phyloP scores from a whole-genome alignment of 2,888 invertebrate genomes.

The Furcula furcula region DNA sequence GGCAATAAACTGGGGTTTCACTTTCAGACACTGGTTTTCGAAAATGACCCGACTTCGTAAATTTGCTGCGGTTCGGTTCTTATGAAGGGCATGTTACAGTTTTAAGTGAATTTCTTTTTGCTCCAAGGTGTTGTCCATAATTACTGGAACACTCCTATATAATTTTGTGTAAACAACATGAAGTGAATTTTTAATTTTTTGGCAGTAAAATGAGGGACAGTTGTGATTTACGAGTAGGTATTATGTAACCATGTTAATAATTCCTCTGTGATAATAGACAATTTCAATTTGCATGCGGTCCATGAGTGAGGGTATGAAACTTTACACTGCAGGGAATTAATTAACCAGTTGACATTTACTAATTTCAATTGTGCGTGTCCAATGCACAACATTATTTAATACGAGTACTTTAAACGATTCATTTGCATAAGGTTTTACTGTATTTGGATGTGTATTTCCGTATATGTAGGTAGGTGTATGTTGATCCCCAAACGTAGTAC shows the following conservation, averaged over 20 bases:
- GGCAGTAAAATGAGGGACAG: constrained; percentile 28
- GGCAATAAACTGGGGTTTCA: constrained; percentile 80
- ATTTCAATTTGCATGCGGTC: constrained; percentile 2
- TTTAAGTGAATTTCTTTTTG: constrained; percentile 80
- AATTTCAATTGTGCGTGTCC: constrained; percentile 3
- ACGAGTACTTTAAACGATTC: too few relatives aligned
- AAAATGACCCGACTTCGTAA: constrained; percentile 77
- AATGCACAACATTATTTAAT: too few relatives aligned
- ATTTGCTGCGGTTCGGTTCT: constrained; percentile 57
- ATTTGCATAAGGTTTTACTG: too few relatives aligned
- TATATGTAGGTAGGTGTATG: too few relatives aligned
- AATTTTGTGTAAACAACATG: constrained; percentile 71
- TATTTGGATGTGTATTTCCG: too few relatives aligned
- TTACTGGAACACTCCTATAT: constrained; percentile 64
- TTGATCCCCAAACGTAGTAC: too few relatives aligned
- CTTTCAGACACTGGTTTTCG: constrained; percentile 80
- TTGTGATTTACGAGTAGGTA: constrained; percentile 13
- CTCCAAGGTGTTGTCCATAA: constrained; percentile 73
- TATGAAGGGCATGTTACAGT: constrained; percentile 78
- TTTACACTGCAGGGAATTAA: neutral
- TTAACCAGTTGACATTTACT: constrained; percentile 2
- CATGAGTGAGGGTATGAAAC: neutral
- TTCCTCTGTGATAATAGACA: constrained; percentile 1
- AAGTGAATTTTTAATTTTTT: constrained; percentile 63
- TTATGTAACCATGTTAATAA: neutral